Conservation (phyloP, 2,113 vertebrate species). For the Dermatemys mawii region DNA sequence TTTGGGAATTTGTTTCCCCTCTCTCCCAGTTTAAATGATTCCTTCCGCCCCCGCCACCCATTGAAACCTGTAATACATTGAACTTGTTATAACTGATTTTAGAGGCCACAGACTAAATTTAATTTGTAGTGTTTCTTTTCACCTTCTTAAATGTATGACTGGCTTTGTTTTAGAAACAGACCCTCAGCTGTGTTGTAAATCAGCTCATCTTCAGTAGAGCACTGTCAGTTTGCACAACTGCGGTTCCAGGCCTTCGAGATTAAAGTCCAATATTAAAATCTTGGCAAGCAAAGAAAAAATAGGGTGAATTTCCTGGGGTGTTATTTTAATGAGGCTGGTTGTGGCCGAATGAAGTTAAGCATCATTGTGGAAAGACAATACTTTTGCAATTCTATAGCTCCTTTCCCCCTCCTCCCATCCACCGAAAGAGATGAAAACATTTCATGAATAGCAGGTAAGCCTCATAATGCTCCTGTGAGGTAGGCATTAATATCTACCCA, state of each 20-base stretch:
- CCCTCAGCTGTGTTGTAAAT: slow-evolving; percentile 51
- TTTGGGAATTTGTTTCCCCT: slow-evolving; percentile 41
- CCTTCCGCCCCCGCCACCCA: neutral
- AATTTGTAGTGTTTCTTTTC: slow-evolving; percentile 70
- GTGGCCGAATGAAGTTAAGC: neutral
- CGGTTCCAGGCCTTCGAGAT: neutral
- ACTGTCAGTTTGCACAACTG: slow-evolving; percentile 15
- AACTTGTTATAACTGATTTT: slow-evolving; percentile 65
- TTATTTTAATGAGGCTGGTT: neutral
- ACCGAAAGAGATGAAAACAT: neutral
- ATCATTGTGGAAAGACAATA: neutral
- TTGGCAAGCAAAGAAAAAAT: neutral
- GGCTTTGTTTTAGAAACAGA: slow-evolving; percentile 65
- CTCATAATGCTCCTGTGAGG: neutral
- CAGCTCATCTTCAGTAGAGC: neutral
- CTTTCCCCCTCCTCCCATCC: accelerated
- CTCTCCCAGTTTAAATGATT: slow-evolving; percentile 58
- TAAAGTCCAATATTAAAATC: slow-evolving; percentile 9
- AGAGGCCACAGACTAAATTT: slow-evolving; percentile 68
- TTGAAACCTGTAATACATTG: slow-evolving; percentile 55
- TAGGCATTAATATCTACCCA: neutral
- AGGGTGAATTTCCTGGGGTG: neutral
- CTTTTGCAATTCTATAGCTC: neutral
- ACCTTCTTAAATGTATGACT: slow-evolving; percentile 62
- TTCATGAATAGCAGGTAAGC: neutral